These are phyloP conservation scores for Patella pellucida DNA, from an alignment of 2,888 invertebrate genomes.

Conservation along the genomic window DNA sequence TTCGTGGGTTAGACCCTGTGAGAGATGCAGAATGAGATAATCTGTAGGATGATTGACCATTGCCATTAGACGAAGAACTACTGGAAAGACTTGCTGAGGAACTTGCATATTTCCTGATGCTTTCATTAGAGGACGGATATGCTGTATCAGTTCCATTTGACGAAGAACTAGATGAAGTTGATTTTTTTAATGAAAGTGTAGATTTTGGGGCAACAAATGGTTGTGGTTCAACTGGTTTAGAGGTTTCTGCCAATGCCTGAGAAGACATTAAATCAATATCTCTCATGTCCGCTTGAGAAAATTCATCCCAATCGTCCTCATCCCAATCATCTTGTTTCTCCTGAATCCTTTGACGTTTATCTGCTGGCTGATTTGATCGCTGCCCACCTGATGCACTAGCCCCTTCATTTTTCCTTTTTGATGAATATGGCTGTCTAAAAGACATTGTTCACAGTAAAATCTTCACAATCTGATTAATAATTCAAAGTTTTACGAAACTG, in stretches of 20 bases:
- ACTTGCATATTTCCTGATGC: background rate
- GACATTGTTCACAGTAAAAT: background rate
- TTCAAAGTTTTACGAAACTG: too few species aligned
- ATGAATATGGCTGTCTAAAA: background rate
- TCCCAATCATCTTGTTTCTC: constrained; percentile 44
- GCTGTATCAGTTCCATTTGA: background rate
- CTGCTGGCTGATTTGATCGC: constrained; percentile 32
- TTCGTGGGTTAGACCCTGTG: constrained; percentile 15
- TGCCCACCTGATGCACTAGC: background rate
- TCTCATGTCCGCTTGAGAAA: constrained; percentile 46
- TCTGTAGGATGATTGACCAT: background rate
- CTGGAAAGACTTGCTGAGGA: background rate
- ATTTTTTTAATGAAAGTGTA: background rate
- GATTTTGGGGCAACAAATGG: constrained; percentile 3
- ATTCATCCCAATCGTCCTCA: constrained; percentile 39
- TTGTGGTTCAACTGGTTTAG: background rate
- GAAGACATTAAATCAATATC: constrained; percentile 42
- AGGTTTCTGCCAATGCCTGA: constrained; percentile 27
- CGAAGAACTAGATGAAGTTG: constrained; percentile 5
- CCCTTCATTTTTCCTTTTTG: background rate
- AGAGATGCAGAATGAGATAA: constrained; percentile 10
- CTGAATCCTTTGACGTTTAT: constrained; percentile 48
- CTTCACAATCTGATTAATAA: too few species aligned
- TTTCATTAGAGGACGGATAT: background rate
- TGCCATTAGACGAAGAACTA: background rate